Base-by-base conservation (phyloP, 2,113 vertebrate species). In the Delphinapterus leucas region DNA sequence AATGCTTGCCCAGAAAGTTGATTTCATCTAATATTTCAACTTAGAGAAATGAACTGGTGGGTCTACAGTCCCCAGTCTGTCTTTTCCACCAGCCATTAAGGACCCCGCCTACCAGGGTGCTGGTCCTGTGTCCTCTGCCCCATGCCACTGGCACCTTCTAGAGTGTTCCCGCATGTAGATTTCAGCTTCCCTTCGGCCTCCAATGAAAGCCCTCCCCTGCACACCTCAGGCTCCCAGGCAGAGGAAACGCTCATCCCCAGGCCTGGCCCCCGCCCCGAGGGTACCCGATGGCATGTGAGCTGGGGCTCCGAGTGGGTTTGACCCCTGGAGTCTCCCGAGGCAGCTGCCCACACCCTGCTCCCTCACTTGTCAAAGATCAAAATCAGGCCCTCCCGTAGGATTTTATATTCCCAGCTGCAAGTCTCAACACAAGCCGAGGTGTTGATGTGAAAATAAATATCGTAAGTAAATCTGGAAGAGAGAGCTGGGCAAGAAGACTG, bases 381-480 rank as follows among this genome's bases (percentile, higher is more conserved):
- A 58, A 96, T 92, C 92, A 68, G 88, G 67, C 33, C 68, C 76
- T 81, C 8, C 0, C 0, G 6, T 4, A 38, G 55, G 70, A 14
- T 28, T n/a, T 31, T 25, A 2, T 21, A 4, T 9, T 73, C 68
- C 58, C 1, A 0, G 6, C 47, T 94, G 91, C 96, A 97, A 95
- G 97, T 97, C 96, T 63, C 82, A 71, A 96, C 98, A 92, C 2
- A 73, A 63, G 44, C 76, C 2, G 0, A 2, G 2, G 31, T 36
- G 94, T 38, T 74, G 93, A 67, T n/a, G 88, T 41, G 79, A 65
- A 86, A 86, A 81, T 36, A 90, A 93, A n/a, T 2, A 76, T 5
- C 13, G 0, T 21, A 8, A 44, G 38, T 63, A n/a, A 65, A 33
- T 6, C 25, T 14, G 10, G 70, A 26, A 94, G 87, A 20, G 44